Evolutionary conservation across 2,888 invertebrate species (phyloP), one percentile per base, ranked within the genome.

Genomic region (Keiferia lycopersicella): DNA sequence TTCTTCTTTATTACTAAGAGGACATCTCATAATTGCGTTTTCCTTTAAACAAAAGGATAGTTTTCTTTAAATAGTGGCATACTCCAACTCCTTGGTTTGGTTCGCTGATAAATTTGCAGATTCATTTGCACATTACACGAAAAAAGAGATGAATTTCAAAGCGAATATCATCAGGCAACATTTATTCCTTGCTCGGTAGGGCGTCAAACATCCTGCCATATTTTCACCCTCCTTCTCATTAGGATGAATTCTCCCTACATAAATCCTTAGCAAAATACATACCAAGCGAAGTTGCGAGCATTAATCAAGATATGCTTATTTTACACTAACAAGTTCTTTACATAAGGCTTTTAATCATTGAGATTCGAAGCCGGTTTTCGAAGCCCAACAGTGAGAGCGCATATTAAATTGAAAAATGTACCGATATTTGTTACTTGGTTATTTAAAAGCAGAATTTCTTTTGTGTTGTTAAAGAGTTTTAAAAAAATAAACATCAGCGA

Each of bases 231-330:
- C 34, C 39, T 39, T 18, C 58, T 58, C 58, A 58, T 58, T 58
- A 58, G 39, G 39, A 58, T 58, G 56, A 34, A 34, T 56, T 34
- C 56, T 56, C 56, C 30, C 56, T 26, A 56, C 56, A 56, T 56
- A 56, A 56, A 56, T 56, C 34, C 34, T 34, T 16, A 34, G 56
- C 34, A 34, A 56, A 56, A 56, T 56, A 56, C 34, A 56, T 56
- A 56, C 56, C n/a, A 56, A 56, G 58, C 58, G 18, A 39, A 20
- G 20, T 14, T 58, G 39, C 20, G 60, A 8, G 45, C 60, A 60
- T 60, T 60, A 60, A 60, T 60, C 60, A 60, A 60, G 60, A 60
- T 60, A 41, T 26, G 45, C 60, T 60, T 45, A 45, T 45, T 60
- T n/a, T 60, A 45, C 48, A 48, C 38, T 38, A 59, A 59, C 39